Evolutionary conservation across 2,888 invertebrate genomes (phyloP).

Genomic region (Alentia gelatinosa): DNA sequence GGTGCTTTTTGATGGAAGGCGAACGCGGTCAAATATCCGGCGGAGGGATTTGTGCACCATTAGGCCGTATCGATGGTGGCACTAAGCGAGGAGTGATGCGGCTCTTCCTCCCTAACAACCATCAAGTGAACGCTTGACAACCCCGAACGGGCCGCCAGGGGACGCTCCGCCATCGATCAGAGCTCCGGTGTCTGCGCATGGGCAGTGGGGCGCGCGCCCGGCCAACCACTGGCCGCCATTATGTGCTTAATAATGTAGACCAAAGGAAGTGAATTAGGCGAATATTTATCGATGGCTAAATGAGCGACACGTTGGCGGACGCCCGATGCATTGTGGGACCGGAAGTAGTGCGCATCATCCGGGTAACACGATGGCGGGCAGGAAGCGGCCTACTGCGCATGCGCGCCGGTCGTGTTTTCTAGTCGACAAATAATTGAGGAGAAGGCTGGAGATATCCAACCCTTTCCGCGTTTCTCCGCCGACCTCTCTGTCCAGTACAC

Average conservation of each 20-base stretch:
- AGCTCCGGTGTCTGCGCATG: neutral
- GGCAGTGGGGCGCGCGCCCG: neutral
- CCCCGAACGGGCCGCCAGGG: neutral
- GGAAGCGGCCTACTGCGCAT: neutral
- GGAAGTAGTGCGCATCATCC: conserved; percentile 33
- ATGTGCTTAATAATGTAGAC: conserved; percentile 54
- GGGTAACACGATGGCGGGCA: neutral
- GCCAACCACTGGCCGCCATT: conserved; percentile 12
- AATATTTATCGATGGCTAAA: conserved; percentile 50
- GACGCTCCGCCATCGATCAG: conserved; percentile 33
- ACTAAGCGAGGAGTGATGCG: conserved; percentile 50
- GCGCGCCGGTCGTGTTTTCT: neutral
- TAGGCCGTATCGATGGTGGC: conserved; percentile 46
- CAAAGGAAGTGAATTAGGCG: conserved; percentile 54
- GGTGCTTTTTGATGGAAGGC: conserved; percentile 22
- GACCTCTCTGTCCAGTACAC: neutral
- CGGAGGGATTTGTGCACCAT: conserved; percentile 33
- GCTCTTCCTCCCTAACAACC: conserved; percentile 45
- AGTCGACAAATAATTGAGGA: neutral
- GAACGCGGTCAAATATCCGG: conserved; percentile 51
- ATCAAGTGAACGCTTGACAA: conserved; percentile 53
- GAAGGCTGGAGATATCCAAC: neutral
- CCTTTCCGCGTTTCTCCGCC: too few species aligned
- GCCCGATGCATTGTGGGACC: conserved; percentile 48
- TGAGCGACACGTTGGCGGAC: conserved; percentile 42